Base-by-base conservation (phyloP, 2,888 invertebrate species). In the Leucophenga montana region DNA sequence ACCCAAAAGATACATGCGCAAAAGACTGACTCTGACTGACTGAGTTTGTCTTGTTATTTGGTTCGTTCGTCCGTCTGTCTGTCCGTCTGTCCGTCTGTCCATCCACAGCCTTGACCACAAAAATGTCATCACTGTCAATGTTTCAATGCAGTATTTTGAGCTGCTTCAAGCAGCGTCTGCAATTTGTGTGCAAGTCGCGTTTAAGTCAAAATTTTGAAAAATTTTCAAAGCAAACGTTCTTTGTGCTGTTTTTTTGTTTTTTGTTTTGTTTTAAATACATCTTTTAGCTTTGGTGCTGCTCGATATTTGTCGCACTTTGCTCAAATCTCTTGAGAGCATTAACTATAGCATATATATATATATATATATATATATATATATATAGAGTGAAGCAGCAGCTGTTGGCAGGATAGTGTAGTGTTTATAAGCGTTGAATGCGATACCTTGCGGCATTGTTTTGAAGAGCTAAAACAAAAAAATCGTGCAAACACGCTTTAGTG, bases 51-150 rank as follows among this genome's bases (percentile, higher is more conserved):
- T 50, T 50, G 50, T 50, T 18, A 11, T n/a, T 50, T 50, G n/a
- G 1, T 50, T 50, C 1, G 44, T 14, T 4, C 22, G 13, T 4
- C n/a, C 27, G 44, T 39, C 31, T 39, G 70, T 39, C 16, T 14
- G 20, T 8, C 31, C n/a, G 62, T 20, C 22, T 3, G 31, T 13
- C 56, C 13, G 1, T 59, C 31, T 44, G 44, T 46, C 20, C 6
- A 14, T 22, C 53, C 66, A 48, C 71, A 46, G 62, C 46, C 14
- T 72, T 76, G 77, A 86, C 85, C 86, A 81, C 85, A 86, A 81
- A 86, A 86, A 86, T 86, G 85, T 86, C 85, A 86, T 86, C 85
- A 85, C 84, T 84, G 85, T 85, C 85, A 83, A 82, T 82, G 84
- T 84, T 85, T 85, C 85, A 86, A 84, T 84, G 85, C 80, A 83